Conservation (phyloP, 1,140 invertebrate species). For the Plodia interpunctella region DNA sequence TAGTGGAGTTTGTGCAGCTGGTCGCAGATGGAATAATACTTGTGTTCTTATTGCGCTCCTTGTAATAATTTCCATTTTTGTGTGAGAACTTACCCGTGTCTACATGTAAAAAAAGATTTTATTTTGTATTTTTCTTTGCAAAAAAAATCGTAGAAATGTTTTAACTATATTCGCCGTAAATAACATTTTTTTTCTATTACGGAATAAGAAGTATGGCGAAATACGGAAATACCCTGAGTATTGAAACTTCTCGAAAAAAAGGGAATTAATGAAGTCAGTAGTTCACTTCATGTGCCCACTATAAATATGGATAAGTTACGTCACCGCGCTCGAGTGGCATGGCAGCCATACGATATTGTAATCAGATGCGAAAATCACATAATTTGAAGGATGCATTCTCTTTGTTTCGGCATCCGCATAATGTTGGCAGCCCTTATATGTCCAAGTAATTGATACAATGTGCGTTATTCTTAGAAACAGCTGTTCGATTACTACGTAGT, state of each 20-base stretch:
- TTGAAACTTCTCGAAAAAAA: not conserved
- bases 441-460: not conserved
- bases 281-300: not conserved
- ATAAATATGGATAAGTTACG: constrained; percentile 7
- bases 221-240: not conserved
- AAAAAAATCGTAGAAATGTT: no score
- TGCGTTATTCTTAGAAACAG: not conserved
- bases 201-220: no score
- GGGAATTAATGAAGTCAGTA: not conserved
- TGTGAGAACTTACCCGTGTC: no score
- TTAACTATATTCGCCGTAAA: no score
- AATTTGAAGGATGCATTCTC: constrained; percentile 1
- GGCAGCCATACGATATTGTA: constrained; percentile 14
- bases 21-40: not conserved
- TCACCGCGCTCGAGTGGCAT: constrained; percentile 12
- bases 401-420: not conserved
- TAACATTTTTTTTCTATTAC: no score
- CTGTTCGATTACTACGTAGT: constrained; percentile 2
- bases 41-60: not conserved
- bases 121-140: no score
- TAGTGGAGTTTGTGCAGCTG: not conserved
- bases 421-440: not conserved
- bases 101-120: no score
- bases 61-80: not conserved
- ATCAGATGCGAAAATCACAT: constrained; percentile 18